Evolutionary conservation across 2,888 invertebrate species (phyloP).

Genomic region (Rhamphomyia laevipes): DNA sequence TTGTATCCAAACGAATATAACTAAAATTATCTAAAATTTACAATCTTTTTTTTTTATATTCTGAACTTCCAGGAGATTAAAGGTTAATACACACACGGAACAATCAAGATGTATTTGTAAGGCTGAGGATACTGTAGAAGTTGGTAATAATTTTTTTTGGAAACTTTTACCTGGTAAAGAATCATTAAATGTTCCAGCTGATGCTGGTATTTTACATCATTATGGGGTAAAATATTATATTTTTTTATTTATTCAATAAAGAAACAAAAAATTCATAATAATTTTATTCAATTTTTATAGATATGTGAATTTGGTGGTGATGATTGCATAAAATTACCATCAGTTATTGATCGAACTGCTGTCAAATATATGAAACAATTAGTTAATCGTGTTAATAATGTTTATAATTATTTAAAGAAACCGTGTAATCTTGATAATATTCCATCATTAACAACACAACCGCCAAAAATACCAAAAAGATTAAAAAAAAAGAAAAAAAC

Average conservation of each 20-base stretch:
- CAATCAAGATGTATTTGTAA: slow-evolving; percentile 82
- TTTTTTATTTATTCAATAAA: neutral
- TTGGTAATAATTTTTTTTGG: slow-evolving; percentile 91
- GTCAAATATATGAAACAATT: slow-evolving; percentile 60
- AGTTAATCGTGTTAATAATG: slow-evolving; percentile 43
- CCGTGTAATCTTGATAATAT: slow-evolving; percentile 44
- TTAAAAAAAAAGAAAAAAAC: neutral
- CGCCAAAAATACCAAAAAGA: slow-evolving; percentile 19
- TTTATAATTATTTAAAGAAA: slow-evolving; percentile 41
- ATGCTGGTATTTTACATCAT: slow-evolving; percentile 75
- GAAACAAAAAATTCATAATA: no score
- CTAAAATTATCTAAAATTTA: no score
- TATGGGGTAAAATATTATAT: slow-evolving; percentile 43
- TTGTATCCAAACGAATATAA: no score
- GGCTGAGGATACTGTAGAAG: slow-evolving; percentile 73
- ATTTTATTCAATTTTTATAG: slow-evolving; percentile 13
- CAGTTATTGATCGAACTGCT: slow-evolving; percentile 68
- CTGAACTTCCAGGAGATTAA: slow-evolving; percentile 44
- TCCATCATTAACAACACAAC: slow-evolving; percentile 35
- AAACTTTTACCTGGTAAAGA: slow-evolving; percentile 71
- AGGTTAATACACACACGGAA: slow-evolving; percentile 81
- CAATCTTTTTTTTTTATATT: no score
- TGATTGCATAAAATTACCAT: slow-evolving; percentile 75
- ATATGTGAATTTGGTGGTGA: slow-evolving; percentile 89
- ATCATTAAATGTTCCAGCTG: slow-evolving; percentile 71